Evolutionary conservation across 2,888 invertebrate genomes (phyloP), one percentile per base, ranked within the genome.

Genomic region (Platynereis dumerilii): DNA sequence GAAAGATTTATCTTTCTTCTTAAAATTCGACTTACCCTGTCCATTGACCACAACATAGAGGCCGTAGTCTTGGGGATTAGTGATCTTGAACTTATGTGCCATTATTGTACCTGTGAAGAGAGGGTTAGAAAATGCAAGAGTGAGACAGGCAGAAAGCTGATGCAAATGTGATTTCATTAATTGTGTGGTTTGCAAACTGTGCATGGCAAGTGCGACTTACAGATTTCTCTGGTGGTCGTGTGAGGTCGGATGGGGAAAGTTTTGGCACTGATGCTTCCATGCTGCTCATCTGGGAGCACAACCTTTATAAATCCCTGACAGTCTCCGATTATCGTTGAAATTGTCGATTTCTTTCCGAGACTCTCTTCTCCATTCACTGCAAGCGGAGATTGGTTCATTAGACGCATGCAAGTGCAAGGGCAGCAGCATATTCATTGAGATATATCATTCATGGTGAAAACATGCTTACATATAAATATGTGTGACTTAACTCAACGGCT

Each of bases 41-140:
- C 94, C 94, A 80, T 94, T 92, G 64, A 93, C 91, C 67, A 96
- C 86, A 71, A 93, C 91, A 81, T 93, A 96, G 63, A 97, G 88
- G 63, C 93, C 94, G 82, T 95, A 96, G 84, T 97, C 96, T 85
- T 96, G 95, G 22, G 96, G 94, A 86, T 96, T 97, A 65, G 96
- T 96, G 74, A 97, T 94, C 79, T 92, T 90, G 65, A 95, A 93
- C 80, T 96, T 95, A 82, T 96, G 95, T 20, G 96, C 96, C 64
- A 97, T 92, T 79, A 95, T 93, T 60, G 78, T 76, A 76, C 82
- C 84, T 84, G 69, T 12, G 73, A 74, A 45, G 29, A 45, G 45
- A 10, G 2, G n/a, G 17, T 22, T 28, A 29, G 34, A 34, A 7
- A 34, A 55, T 26, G n/a, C 28, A 5, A 34, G 34, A 7, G 12